Conservation (phyloP, 1,140 invertebrate species). For the Hyposmocoma kahamanoa region DNA sequence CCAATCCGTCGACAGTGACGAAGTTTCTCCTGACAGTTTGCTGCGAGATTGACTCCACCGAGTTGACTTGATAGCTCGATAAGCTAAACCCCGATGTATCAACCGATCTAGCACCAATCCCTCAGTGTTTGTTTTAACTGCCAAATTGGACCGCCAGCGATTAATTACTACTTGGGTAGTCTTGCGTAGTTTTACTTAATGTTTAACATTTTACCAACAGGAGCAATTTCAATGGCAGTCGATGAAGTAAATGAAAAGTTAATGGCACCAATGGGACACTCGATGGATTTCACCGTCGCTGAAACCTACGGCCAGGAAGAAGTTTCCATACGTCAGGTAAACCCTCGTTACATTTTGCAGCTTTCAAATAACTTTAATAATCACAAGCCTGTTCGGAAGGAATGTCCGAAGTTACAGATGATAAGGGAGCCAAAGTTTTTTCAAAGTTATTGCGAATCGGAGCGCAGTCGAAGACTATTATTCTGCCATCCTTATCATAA, state of each 20-base stretch:
- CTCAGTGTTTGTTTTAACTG: not conserved
- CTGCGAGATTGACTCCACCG: not conserved
- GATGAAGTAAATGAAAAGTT: conserved; percentile 80
- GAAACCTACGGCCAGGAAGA: conserved; percentile 95
- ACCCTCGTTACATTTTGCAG: not conserved
- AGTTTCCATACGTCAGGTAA: conserved; percentile 87
- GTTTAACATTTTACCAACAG: conserved; percentile 57
- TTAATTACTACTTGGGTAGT: not conserved
- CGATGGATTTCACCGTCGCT: conserved; percentile 86
- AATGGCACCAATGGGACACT: conserved; percentile 77
- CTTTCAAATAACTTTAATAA: not conserved
- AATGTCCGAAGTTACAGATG: too few relatives aligned
- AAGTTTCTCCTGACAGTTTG: not conserved
- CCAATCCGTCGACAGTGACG: not conserved
- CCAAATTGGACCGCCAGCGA: not conserved
- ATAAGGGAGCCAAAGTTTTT: too few relatives aligned
- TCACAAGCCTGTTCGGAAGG: not conserved
- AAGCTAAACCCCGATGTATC: too few relatives aligned
- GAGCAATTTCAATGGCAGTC: conserved; percentile 89
- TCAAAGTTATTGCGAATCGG: too few relatives aligned
- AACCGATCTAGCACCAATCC: too few relatives aligned
- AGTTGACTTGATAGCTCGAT: too few relatives aligned
- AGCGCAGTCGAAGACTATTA: too few relatives aligned
- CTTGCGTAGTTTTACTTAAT: conserved; percentile 1
- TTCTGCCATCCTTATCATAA: too few relatives aligned